Conservation (phyloP, 2,888 invertebrate genomes). For the Junonia oenone region DNA sequence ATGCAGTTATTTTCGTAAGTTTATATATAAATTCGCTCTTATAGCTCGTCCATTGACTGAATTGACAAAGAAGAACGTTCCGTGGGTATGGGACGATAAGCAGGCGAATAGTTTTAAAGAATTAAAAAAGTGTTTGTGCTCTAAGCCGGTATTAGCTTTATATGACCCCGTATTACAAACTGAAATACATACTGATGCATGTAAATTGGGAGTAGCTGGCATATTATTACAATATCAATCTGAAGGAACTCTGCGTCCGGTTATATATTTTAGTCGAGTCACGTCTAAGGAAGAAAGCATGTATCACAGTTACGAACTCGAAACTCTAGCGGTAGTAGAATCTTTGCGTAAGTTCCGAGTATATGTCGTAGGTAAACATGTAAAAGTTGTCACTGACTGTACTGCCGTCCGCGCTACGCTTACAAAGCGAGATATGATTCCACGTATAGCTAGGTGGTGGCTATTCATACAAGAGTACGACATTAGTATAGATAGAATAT, state of each 20-base stretch:
- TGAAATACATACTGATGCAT: constrained; percentile 1
- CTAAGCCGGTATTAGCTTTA: constrained; percentile 33
- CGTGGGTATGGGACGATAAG: constrained; percentile 27
- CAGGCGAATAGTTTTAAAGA: constrained; percentile 25
- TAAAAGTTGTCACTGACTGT: constrained; percentile 38
- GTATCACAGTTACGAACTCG: constrained; percentile 44
- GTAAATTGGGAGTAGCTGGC: constrained; percentile 14
- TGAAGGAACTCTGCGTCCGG: constrained; percentile 30
- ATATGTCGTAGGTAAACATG: constrained; percentile 30
- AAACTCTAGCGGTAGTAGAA: constrained; percentile 41
- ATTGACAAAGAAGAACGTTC: constrained; percentile 31
- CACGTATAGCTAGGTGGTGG: constrained; percentile 42
- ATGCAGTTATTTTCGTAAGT: constrained; percentile 37
- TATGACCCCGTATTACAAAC: constrained; percentile 21
- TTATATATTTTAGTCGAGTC: constrained; percentile 38
- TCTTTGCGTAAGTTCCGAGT: constrained; percentile 33
- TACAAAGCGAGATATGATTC: constrained; percentile 33
- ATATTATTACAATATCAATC: constrained; percentile 36
- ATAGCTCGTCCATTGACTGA: constrained; percentile 34
- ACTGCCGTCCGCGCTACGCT: constrained; percentile 36
- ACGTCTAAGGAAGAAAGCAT: constrained; percentile 33
- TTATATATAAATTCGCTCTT: constrained; percentile 33
- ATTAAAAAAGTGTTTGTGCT: constrained; percentile 3
- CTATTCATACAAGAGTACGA: constrained; percentile 40
- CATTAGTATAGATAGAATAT: constrained; percentile 38